Conservation (phyloP, 2,888 invertebrate species). For the Apocheima hispidaria region DNA sequence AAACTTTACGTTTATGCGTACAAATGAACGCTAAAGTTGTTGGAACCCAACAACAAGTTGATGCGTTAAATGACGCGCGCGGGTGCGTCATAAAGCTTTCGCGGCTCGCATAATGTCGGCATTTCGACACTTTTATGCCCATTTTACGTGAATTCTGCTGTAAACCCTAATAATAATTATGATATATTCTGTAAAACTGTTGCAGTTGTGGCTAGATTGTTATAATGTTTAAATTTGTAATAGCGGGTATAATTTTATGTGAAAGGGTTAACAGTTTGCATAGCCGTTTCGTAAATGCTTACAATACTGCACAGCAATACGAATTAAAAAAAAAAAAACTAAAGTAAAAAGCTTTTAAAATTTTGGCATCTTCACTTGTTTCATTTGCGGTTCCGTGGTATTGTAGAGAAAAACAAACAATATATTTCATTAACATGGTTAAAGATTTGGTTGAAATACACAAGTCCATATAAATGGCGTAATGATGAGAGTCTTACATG, state of each 20-base stretch:
- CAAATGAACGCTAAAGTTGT: slow-evolving; percentile 43
- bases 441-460: background rate
- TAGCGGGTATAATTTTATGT: slow-evolving; percentile 21
- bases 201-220: slow-evolving; percentile 39
- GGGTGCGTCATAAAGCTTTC: slow-evolving; percentile 64
- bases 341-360: background rate
- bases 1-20: slow-evolving; percentile 15
- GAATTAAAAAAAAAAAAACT: background rate
- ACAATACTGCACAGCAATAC: slow-evolving; percentile 11
- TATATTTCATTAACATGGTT: background rate
- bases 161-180: slow-evolving; percentile 44
- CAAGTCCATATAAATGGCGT: no score
- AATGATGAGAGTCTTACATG: no score
- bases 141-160: slow-evolving; percentile 58
- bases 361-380: no score
- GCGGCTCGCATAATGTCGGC: slow-evolving; percentile 65
- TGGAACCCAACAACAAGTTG: slow-evolving; percentile 53
- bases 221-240: slow-evolving; percentile 33
- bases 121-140: slow-evolving; percentile 69
- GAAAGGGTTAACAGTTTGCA: slow-evolving; percentile 12
- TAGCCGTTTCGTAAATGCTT: slow-evolving; percentile 20
- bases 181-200: slow-evolving; percentile 45
- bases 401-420: no score
- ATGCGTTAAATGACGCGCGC: slow-evolving; percentile 69
- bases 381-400: no score